phyloP scores from a whole-genome alignment of 2,888 invertebrate genomes.

The Isotomurus palustris region DNA sequence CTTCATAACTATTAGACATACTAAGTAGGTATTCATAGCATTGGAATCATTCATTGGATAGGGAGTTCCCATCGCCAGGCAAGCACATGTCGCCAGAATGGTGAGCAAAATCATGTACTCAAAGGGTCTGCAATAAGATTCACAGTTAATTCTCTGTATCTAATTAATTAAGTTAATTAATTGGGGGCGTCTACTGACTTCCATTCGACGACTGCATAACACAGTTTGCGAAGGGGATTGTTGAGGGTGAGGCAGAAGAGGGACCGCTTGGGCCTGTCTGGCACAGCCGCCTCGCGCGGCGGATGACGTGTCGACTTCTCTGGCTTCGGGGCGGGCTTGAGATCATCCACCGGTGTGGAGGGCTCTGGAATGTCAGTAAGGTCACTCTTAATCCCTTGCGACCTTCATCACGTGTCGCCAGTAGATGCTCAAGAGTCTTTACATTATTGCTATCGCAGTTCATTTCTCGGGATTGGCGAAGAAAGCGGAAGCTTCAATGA shows the following conservation, averaged over 20 bases:
- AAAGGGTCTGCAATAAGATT: conserved; percentile 53
- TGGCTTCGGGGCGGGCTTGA: neutral
- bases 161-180: neutral
- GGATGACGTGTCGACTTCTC: conserved; percentile 1
- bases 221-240: conserved; percentile 40
- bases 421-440: neutral
- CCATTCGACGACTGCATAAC: conserved; percentile 44
- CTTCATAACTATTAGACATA: conserved; percentile 49
- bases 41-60: conserved; percentile 59
- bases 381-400: neutral
- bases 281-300: conserved; percentile 14
- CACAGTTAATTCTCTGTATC: conserved; percentile 2
- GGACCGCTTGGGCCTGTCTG: conserved; percentile 38
- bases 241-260: conserved; percentile 38
- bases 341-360: neutral
- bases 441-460: too few species aligned
- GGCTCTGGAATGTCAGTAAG: neutral
- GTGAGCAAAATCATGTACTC: conserved; percentile 59
- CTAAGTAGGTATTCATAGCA: conserved; percentile 55
- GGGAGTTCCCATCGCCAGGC: conserved; percentile 58
- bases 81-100: conserved; percentile 60
- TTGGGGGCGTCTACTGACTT: conserved; percentile 30
- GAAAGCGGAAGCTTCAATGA: too few species aligned
- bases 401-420: neutral
- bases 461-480: too few species aligned